A percentile compares a stretch with the other conserved stretches of the same genome.
Evolutionary conservation across 2,797 vertebrate genomes (phyloP).

Genomic region (Arnoldichthys spilopterus): DNA sequence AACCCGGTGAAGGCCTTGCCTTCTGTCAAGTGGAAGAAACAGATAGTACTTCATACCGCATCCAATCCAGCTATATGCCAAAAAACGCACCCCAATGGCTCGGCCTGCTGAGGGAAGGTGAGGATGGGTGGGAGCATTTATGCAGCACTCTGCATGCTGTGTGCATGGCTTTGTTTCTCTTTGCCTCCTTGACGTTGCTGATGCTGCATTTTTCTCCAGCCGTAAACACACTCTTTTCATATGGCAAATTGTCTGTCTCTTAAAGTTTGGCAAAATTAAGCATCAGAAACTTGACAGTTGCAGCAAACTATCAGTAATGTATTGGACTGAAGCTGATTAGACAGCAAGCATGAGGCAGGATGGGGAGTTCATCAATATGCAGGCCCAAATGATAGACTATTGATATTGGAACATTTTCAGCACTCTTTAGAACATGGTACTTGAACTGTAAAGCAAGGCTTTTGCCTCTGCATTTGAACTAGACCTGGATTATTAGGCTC

Average conservation of each 20-base stretch:
- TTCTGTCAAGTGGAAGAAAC: constrained; percentile 55
- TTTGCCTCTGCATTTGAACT: not conserved
- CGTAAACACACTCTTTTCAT: constrained; percentile 15
- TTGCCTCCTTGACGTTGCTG: constrained; percentile 21
- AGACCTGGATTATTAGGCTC: not conserved
- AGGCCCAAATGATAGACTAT: constrained; percentile 6
- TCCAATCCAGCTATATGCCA: constrained; percentile 40
- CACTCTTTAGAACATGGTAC: not conserved
- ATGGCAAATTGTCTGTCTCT: constrained; percentile 3
- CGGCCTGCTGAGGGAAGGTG: constrained; percentile 38
- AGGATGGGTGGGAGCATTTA: constrained; percentile 38
- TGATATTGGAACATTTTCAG: constrained; percentile 15
- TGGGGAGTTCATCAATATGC: constrained; percentile 12
- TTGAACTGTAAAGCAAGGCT: not conserved
- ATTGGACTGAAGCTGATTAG: constrained; percentile 1
- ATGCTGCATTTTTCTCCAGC: constrained; percentile 36
- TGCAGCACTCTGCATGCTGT: constrained; percentile 26
- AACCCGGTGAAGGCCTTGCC: constrained; percentile 55
- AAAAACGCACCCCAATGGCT: constrained; percentile 44
- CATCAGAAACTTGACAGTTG: constrained; percentile 15
- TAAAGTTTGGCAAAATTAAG: constrained; percentile 5
- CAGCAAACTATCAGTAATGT: not conserved
- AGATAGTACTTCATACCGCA: constrained; percentile 54
- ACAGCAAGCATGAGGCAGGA: not conserved
- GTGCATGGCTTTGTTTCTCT: constrained; percentile 40